These are phyloP conservation scores for Hirtodrosophila confusa DNA, from an alignment of 2,888 invertebrate genomes.

Conservation along the genomic window DNA sequence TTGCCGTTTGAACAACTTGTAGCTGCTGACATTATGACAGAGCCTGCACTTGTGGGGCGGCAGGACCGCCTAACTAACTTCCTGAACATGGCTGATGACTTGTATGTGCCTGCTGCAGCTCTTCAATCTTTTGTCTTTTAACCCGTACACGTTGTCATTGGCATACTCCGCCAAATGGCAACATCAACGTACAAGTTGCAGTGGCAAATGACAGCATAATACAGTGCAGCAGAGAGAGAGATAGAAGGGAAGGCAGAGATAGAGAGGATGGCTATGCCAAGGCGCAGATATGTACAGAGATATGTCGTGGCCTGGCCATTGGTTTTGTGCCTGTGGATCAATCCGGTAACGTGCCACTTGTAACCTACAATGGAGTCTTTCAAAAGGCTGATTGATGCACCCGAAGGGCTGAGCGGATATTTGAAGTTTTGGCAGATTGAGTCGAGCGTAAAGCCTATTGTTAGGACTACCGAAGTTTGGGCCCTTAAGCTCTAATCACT, in stretches of 20 bases:
- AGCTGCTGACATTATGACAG: slow-evolving; percentile 69
- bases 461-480: too few species aligned
- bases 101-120: slow-evolving; percentile 59
- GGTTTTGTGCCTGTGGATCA: slow-evolving; percentile 54
- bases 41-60: slow-evolving; percentile 29
- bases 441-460: background rate
- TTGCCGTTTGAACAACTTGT: slow-evolving; percentile 56
- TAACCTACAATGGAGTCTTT: slow-evolving; percentile 67
- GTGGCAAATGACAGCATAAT: slow-evolving; percentile 8
- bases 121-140: slow-evolving; percentile 69
- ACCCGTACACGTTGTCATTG: slow-evolving; percentile 67
- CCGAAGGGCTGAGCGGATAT: slow-evolving; percentile 21
- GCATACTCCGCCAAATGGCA: slow-evolving; percentile 63
- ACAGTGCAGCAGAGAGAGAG: slow-evolving; percentile 8
- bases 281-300: slow-evolving; percentile 55
- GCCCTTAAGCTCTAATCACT: too few species aligned
- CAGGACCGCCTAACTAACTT: slow-evolving; percentile 71
- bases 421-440: slow-evolving; percentile 10
- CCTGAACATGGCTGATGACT: slow-evolving; percentile 76
- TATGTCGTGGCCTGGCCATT: slow-evolving; percentile 45
- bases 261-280: slow-evolving; percentile 9
- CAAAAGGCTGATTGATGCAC: slow-evolving; percentile 68
- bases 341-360: slow-evolving; percentile 73
- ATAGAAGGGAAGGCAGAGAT: background rate
- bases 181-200: slow-evolving; percentile 46